phyloP scores from a whole-genome alignment of 2,888 invertebrate genomes.

The Ectemnius lituratus region DNA sequence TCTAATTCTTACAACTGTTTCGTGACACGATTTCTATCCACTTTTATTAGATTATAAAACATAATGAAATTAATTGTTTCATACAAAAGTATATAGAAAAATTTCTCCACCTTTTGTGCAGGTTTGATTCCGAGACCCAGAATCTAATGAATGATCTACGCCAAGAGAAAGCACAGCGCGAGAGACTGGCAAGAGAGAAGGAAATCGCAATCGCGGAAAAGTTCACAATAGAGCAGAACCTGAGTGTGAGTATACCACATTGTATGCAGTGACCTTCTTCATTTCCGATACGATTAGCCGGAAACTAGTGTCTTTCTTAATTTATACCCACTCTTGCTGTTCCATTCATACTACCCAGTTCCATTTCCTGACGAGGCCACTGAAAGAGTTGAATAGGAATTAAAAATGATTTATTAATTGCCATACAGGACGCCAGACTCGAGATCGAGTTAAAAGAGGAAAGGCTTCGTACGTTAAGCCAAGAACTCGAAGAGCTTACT shows the following conservation, averaged over 20 bases:
- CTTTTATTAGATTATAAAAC: too few species aligned
- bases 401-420: neutral
- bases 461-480: constrained; percentile 86
- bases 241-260: constrained; percentile 83
- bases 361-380: neutral
- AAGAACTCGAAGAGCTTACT: constrained; percentile 92
- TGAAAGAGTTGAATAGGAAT: neutral
- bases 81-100: too few species aligned
- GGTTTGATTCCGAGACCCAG: constrained; percentile 84
- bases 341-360: neutral
- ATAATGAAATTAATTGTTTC: too few species aligned
- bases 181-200: constrained; percentile 89
- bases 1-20: neutral
- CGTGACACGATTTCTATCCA: neutral
- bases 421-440: constrained; percentile 86
- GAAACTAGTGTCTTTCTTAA: neutral
- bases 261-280: neutral
- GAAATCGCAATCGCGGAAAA: constrained; percentile 93
- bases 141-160: constrained; percentile 89
- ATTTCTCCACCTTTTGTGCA: constrained; percentile 3
- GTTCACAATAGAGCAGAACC: constrained; percentile 90
- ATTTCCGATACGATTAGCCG: neutral
- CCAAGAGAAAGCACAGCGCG: constrained; percentile 88
- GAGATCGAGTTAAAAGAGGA: constrained; percentile 95
- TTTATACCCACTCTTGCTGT: neutral